Evolutionary conservation across 1,140 invertebrate species (phyloP), one percentile per base, ranked within the genome.

Genomic region (Sinella curviseta): DNA sequence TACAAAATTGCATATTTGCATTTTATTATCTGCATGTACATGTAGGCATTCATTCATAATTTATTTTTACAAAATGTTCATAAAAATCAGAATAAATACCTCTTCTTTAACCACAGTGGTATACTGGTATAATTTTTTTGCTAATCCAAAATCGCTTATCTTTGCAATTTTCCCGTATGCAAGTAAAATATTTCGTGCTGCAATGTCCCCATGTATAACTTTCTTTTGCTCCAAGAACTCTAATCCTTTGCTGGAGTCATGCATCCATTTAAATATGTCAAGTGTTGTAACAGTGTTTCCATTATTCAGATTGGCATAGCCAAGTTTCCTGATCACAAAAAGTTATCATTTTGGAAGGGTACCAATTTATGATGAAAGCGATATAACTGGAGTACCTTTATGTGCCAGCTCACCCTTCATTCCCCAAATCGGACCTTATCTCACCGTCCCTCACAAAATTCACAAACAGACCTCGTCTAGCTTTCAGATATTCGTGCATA

Each of bases 141-240:
- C 87, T 33, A 90, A 83, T 2, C 90, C 90, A 84, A 90, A 90
- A 84, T 90, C 90, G 74, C 85, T 86, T 17, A 89, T 86, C 82
- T 89, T 89, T 1, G 87, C 87, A 17, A 89, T 85, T 77, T 89
- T 88, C 78, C 88, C 84, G 39, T 86, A 85, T 26, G 86, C 86
- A n/a, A 90, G 82, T 28, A 90, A 83, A 20, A 90, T 86, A 83
- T 90, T 90, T 79, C 90, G 83, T 14, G 89, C 88, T 2, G 89
- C 89, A 67, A 90, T 84, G 82, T 90, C 90, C 57, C 89, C 85
- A 83, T 90, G 89, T 24, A 88, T 83, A 0, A 77, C 76, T 30
- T 77, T 77, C 76, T 60, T 77, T 26, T 60, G 31, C n/a, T 60
- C 55, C 39, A 77, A 31, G 30, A 57, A 60, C 28, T 57, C 31